Conservation (phyloP, 2,113 vertebrate species). For the Podilymbus podiceps region DNA sequence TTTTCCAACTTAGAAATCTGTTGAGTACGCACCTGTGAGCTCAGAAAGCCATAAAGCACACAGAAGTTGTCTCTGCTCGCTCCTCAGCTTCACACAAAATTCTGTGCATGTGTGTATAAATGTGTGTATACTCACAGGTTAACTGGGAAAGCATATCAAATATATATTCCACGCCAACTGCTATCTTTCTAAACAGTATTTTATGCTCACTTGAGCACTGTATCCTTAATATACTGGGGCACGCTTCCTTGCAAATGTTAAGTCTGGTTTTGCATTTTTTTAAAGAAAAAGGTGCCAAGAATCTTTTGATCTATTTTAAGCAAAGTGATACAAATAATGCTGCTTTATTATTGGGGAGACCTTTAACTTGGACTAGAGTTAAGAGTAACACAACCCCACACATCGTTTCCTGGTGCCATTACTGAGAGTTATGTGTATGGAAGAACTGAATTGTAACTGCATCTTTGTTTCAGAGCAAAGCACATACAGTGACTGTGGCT, state of each 20-base stretch:
- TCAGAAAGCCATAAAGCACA: background rate
- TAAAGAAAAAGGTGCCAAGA: background rate
- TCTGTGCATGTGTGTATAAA: background rate
- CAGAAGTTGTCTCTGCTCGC: background rate
- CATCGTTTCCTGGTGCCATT: background rate
- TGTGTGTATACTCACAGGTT: background rate
- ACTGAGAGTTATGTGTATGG: background rate
- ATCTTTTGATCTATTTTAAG: background rate
- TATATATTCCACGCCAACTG: background rate
- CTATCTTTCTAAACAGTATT: background rate
- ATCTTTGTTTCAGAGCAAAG: background rate
- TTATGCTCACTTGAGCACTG: background rate
- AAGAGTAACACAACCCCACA: background rate
- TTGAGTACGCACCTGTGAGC: background rate
- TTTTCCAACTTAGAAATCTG: background rate
- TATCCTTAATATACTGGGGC: background rate
- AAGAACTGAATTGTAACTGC: background rate
- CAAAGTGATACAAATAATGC: background rate
- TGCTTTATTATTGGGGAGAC: background rate
- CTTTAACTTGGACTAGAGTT: background rate
- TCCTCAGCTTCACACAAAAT: background rate
- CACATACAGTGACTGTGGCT: background rate
- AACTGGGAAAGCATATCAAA: background rate
- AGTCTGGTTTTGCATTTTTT: background rate
- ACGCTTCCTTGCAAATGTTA: background rate